These are phyloP conservation scores for Spongilla lacustris DNA, from an alignment of 37 sponge, comb jelly and placozoan genomes.

Conservation along the genomic window DNA sequence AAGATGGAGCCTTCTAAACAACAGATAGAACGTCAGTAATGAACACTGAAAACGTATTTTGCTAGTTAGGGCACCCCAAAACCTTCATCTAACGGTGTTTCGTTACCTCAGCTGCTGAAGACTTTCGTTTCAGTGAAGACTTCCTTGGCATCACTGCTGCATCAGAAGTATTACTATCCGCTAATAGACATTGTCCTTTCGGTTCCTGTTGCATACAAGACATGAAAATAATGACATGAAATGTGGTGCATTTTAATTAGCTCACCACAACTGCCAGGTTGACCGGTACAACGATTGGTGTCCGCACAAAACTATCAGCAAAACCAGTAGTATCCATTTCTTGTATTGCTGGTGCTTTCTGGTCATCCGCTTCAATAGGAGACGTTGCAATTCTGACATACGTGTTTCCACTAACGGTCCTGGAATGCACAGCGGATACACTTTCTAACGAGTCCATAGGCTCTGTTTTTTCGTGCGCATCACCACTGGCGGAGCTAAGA, in stretches of 20 bases:
- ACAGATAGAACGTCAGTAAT: background rate
- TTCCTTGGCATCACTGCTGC: background rate
- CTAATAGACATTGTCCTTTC: background rate
- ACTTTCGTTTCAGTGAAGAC: background rate
- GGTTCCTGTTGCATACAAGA: background rate
- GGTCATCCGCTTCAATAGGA: background rate
- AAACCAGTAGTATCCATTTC: background rate
- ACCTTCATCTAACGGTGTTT: background rate
- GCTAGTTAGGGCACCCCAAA: too few relatives aligned
- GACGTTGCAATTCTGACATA: background rate
- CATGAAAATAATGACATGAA: background rate
- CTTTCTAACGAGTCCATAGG: background rate
- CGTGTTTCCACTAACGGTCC: background rate
- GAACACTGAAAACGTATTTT: background rate
- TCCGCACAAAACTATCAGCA: background rate
- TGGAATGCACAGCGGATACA: background rate
- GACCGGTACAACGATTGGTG: background rate
- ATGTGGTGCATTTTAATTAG: background rate
- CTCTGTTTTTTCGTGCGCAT: background rate
- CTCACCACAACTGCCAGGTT: background rate
- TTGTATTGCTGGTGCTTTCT: background rate
- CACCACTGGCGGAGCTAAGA: constrained; percentile 17
- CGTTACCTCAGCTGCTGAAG: background rate
- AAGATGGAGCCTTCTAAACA: background rate
- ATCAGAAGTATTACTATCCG: background rate